These are phyloP conservation scores for Melanophora roralis DNA, from an alignment of 2,888 invertebrate genomes.

Conservation along the genomic window DNA sequence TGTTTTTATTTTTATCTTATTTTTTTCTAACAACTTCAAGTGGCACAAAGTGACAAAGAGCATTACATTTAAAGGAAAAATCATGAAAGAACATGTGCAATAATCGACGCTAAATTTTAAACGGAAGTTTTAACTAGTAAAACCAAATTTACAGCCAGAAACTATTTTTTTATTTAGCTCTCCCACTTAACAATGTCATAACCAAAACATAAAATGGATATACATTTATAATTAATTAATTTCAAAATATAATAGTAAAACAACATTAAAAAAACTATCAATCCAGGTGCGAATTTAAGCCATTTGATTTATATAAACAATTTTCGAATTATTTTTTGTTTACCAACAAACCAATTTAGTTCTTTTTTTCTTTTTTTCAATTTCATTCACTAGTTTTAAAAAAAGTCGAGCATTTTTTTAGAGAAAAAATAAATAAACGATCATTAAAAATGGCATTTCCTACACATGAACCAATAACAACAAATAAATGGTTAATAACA, in stretches of 20 bases:
- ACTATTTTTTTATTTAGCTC: not conserved
- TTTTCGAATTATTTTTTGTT: not conserved
- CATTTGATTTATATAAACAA: not conserved
- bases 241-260: not conserved
- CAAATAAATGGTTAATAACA: slow-evolving; percentile 70
- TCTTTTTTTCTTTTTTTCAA: slow-evolving; percentile 45
- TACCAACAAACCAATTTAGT: slow-evolving; percentile 21
- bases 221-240: too few species aligned
- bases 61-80: too few species aligned
- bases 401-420: too few species aligned
- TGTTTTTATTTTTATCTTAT: too few species aligned
- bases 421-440: slow-evolving; percentile 6
- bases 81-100: not conserved
- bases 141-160: not conserved
- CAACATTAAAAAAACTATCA: not conserved
- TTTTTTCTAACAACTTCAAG: too few species aligned
- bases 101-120: not conserved
- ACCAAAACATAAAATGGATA: not conserved
- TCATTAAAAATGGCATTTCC: slow-evolving; percentile 54
- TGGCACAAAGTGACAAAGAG: too few species aligned
- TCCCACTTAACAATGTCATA: not conserved
- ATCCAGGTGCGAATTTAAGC: slow-evolving; percentile 35
- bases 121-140: not conserved
- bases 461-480: slow-evolving; percentile 45
- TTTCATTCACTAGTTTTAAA: slow-evolving; percentile 25